Conservation (phyloP, 2,888 invertebrate genomes). For the Mechanitis messenoides region DNA sequence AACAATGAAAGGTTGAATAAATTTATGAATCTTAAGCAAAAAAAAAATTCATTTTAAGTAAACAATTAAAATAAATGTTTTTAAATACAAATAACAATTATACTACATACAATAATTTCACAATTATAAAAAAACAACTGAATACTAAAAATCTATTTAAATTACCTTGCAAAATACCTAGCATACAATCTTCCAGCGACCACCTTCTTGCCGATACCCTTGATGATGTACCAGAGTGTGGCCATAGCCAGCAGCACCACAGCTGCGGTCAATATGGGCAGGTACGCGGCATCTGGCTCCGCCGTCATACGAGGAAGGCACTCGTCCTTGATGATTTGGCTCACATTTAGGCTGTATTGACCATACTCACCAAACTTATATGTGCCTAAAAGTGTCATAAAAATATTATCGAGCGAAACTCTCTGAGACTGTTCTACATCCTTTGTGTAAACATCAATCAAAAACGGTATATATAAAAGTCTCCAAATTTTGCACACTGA, state of each 20-base stretch:
- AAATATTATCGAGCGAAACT: too few relatives aligned
- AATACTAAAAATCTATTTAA: not conserved
- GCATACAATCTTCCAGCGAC: slow-evolving; percentile 61
- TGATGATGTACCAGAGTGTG: slow-evolving; percentile 69
- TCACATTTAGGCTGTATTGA: slow-evolving; percentile 56
- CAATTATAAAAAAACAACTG: too few relatives aligned
- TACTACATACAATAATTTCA: too few relatives aligned
- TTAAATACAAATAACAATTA: too few relatives aligned
- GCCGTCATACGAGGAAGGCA: slow-evolving; percentile 62
- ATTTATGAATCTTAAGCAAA: too few relatives aligned
- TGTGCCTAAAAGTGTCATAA: slow-evolving; percentile 40
- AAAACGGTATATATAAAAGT: too few relatives aligned
- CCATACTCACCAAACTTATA: slow-evolving; percentile 67
- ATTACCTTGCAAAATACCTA: slow-evolving; percentile 65
- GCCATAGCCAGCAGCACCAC: slow-evolving; percentile 68
- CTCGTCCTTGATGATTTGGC: slow-evolving; percentile 35
- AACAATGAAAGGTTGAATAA: too few relatives aligned
- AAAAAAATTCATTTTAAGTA: too few relatives aligned
- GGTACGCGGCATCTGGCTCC: slow-evolving; percentile 66
- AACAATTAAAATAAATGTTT: too few relatives aligned
- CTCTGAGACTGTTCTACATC: not conserved
- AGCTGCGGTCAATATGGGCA: slow-evolving; percentile 63
- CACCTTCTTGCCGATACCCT: slow-evolving; percentile 62
- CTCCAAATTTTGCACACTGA: too few relatives aligned
- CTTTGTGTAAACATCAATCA: not conserved